These are phyloP conservation scores for Champsocephalus esox DNA, from an alignment of 2,797 vertebrate genomes.

Conservation along the genomic window DNA sequence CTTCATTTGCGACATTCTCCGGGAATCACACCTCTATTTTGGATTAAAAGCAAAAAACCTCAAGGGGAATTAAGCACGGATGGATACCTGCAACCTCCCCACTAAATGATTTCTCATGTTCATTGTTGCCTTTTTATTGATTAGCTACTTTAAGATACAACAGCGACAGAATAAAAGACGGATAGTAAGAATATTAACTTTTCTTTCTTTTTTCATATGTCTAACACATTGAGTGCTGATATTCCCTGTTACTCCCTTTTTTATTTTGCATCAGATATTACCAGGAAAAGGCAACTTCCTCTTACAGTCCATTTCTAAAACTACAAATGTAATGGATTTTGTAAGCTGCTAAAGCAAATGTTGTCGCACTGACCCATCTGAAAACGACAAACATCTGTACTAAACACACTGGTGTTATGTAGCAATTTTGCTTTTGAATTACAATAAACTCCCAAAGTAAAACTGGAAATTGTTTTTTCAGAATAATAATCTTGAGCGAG, in stretches of 20 bases:
- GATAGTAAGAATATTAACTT: neutral
- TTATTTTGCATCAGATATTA: neutral
- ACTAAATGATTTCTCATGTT: constrained; percentile 23
- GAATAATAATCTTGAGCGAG: constrained; percentile 96
- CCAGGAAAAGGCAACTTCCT: neutral
- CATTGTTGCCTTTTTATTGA: constrained; percentile 8
- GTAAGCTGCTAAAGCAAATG: neutral
- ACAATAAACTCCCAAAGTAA: neutral
- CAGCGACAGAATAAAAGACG: neutral
- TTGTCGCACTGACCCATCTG: neutral
- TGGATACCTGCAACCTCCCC: constrained; percentile 26
- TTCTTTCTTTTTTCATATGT: neutral
- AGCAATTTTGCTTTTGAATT: neutral
- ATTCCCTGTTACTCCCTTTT: neutral
- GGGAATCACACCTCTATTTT: constrained; percentile 72
- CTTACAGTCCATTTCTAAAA: neutral
- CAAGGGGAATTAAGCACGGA: constrained; percentile 28
- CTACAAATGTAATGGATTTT: neutral
- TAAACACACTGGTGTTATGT: neutral
- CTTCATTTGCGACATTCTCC: constrained; percentile 39
- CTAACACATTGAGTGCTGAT: neutral
- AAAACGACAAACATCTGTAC: neutral
- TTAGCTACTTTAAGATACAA: constrained; percentile 3
- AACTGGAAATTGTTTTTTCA: constrained; percentile 57
- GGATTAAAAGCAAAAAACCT: constrained; percentile 52